phyloP scores from a whole-genome alignment of 1,140 invertebrate species.

The Bombus waltoni region DNA sequence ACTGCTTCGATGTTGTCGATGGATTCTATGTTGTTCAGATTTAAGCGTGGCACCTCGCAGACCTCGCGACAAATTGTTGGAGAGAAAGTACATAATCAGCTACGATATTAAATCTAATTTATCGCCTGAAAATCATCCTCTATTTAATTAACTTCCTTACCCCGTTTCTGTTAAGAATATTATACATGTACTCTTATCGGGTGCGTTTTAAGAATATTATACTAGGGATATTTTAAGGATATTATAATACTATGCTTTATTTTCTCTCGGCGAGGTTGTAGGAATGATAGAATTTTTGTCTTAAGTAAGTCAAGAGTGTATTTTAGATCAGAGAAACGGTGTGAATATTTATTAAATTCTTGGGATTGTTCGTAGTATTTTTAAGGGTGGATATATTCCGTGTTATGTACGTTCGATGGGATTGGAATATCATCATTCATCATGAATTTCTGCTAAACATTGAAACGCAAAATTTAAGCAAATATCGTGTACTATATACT shows the following conservation, averaged over 20 bases:
- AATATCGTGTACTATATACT: too few species aligned
- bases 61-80: constrained; percentile 19
- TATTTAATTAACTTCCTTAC: neutral
- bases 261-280: neutral
- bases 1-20: constrained; percentile 44
- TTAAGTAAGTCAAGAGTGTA: neutral
- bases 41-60: constrained; percentile 30
- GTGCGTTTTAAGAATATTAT: too few species aligned
- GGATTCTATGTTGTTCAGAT: constrained; percentile 58
- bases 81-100: constrained; percentile 36
- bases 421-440: neutral
- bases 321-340: neutral
- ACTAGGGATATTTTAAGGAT: too few species aligned
- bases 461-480: neutral
- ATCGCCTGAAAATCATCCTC: neutral
- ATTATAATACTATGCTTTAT: too few species aligned
- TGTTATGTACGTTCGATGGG: neutral
- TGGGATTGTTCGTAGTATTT: neutral
- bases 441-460: neutral
- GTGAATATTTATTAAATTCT: too few species aligned
- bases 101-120: constrained; percentile 49
- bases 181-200: neutral
- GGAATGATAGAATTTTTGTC: neutral
- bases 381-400: neutral
- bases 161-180: neutral